Conservation (phyloP, 2,113 vertebrate species). For the Pseudopipra pipra region DNA sequence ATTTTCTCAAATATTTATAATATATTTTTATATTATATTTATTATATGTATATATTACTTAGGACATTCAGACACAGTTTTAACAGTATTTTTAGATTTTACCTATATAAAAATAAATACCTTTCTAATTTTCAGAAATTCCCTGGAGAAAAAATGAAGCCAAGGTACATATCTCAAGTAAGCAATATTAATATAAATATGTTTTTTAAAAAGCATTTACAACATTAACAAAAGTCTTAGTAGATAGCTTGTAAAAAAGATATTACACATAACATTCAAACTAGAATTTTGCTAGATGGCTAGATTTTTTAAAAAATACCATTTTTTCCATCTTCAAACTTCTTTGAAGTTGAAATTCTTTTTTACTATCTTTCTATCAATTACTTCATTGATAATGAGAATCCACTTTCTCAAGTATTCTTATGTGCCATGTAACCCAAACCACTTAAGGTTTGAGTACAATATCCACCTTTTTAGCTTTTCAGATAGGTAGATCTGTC, state of each 20-base stretch:
- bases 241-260: not conserved
- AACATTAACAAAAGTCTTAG: not conserved
- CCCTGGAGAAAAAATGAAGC: not conserved
- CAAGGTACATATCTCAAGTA: not conserved
- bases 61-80: not conserved
- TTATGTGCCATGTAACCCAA: not conserved
- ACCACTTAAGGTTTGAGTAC: not conserved
- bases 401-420: not conserved
- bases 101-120: not conserved
- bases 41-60: not conserved
- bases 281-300: not conserved
- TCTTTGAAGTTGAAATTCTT: not conserved
- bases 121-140: not conserved
- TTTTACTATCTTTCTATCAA: not conserved
- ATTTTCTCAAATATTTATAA: not conserved
- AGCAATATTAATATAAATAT: not conserved
- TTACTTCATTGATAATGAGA: not conserved
- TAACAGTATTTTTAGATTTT: not conserved
- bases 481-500: not conserved
- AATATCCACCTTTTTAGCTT: not conserved
- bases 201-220: accelerated
- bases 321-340: not conserved
- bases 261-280: not conserved
- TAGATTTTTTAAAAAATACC: not conserved
- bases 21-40: not conserved